Conservation (phyloP, 2,888 invertebrate species). For the Lamellibrachia satsuma region DNA sequence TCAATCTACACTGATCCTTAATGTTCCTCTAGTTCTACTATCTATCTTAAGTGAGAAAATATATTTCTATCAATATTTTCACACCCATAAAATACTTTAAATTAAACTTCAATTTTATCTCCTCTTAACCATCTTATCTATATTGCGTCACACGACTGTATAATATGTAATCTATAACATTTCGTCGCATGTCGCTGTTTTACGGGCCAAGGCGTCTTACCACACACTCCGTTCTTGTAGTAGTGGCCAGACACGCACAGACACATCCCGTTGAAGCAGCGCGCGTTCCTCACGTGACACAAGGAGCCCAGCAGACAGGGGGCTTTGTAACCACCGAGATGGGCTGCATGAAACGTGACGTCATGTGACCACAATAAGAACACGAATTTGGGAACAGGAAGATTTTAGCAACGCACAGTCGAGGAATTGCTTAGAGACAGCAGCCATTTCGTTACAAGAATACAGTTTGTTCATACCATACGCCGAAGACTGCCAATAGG, state of each 20-base stretch:
- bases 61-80: too few species aligned
- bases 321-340: slow-evolving; percentile 37
- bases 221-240: slow-evolving; percentile 36
- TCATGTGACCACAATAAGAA: neutral
- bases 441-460: neutral
- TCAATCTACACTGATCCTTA: too few species aligned
- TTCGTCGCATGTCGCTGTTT: neutral
- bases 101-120: too few species aligned
- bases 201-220: slow-evolving; percentile 29
- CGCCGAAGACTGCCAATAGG: neutral
- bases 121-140: neutral
- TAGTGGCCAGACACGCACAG: slow-evolving; percentile 33
- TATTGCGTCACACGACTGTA: neutral
- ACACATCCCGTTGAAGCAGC: slow-evolving; percentile 35
- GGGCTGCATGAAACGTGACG: slow-evolving; percentile 30
- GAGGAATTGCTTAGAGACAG: neutral
- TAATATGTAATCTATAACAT: neutral
- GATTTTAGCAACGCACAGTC: neutral
- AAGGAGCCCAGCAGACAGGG: slow-evolving; percentile 38
- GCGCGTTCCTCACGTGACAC: slow-evolving; percentile 33
- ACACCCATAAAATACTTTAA: too few species aligned
- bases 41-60: too few species aligned
- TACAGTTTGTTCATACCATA: neutral
- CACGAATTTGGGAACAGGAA: neutral
- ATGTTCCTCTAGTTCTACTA: too few species aligned